Evolutionary conservation across 2,797 vertebrate genomes (phyloP).

Genomic region (Cossypha niveicapilla): DNA sequence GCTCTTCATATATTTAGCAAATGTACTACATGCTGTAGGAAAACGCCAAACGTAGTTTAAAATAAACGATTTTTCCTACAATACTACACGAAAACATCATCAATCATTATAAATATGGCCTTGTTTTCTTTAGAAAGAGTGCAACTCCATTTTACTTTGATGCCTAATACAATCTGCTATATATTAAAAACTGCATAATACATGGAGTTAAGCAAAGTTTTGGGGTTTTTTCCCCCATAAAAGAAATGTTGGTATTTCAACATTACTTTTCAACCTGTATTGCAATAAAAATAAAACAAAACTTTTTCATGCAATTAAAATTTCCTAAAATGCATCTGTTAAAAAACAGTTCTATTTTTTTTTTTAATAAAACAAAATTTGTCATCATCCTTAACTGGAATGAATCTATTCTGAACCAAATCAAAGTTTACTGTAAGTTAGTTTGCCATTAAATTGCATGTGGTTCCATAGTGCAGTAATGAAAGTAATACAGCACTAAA

Average conservation of each 20-base stretch:
- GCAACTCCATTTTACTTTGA: background rate
- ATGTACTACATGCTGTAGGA: slow-evolving; percentile 28
- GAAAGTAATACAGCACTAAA: background rate
- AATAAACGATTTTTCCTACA: slow-evolving; percentile 32
- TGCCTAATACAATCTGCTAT: slow-evolving; percentile 29
- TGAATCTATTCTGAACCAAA: background rate
- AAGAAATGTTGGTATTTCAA: background rate
- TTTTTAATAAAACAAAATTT: background rate
- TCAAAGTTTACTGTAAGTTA: background rate
- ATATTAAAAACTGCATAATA: background rate
- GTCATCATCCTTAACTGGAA: background rate
- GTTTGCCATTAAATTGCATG: background rate
- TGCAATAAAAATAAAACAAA: background rate
- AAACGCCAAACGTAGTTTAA: slow-evolving; percentile 46
- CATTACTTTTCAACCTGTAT: background rate
- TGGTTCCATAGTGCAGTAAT: background rate
- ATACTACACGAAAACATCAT: slow-evolving; percentile 9
- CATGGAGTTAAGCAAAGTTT: background rate
- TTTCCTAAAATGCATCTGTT: background rate
- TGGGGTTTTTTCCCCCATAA: fast-evolving
- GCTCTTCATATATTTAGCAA: slow-evolving; percentile 51
- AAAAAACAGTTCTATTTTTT: background rate
- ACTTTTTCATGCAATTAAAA: background rate
- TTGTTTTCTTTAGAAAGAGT: slow-evolving; percentile 16
- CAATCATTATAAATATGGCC: slow-evolving; percentile 18